Evolutionary conservation across 1,140 invertebrate species (phyloP), one percentile per base, ranked within the genome.

Genomic region (Listronotus oregonensis): DNA sequence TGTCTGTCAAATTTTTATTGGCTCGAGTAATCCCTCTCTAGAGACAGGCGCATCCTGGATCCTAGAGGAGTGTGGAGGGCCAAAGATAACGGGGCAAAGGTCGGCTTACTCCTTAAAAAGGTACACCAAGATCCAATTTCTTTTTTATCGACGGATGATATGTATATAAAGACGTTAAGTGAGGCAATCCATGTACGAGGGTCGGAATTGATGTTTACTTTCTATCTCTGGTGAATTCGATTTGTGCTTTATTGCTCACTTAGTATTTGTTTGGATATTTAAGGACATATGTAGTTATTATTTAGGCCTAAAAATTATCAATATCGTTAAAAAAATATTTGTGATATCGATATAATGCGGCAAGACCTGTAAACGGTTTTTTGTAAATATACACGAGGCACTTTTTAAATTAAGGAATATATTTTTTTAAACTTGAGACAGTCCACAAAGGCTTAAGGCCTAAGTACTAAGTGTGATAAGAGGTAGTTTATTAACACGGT

Each of bases 111-210:
- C 56, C 31, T 59, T 43, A 47, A 59, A 59, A 59, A 49, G 56
- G 56, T 47, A 59, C 42, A 57, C 10, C 18, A 40, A n/a, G 55
- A 57, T 59, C 56, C 56, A 59, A 59, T 59, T 59, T 59, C 56
- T 59, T 59, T 58, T 59, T 59, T 59, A 59, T 59, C 56, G 56
- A 27, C 43, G 44, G 56, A 59, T 59, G 43, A 59, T 59, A 59
- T 59, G 56, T 59, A 59, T 59, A 59, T 47, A 59, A 34, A 49
- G 56, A 59, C 56, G 56, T 59, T 59, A 59, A 59, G 56, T 59
- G 44, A 43, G 32, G 43, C 39, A 59, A 59, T 59, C 56, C 56
- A 43, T 59, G 56, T 43, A 43, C 32, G 32, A 59, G 40, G 15
- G 43, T 40, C 55, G 11, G 17, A 18, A 34, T 15, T 47, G 56